Evolutionary conservation across 2,797 vertebrate species (phyloP).

Genomic region (Gymnoscopelus microlampas): DNA sequence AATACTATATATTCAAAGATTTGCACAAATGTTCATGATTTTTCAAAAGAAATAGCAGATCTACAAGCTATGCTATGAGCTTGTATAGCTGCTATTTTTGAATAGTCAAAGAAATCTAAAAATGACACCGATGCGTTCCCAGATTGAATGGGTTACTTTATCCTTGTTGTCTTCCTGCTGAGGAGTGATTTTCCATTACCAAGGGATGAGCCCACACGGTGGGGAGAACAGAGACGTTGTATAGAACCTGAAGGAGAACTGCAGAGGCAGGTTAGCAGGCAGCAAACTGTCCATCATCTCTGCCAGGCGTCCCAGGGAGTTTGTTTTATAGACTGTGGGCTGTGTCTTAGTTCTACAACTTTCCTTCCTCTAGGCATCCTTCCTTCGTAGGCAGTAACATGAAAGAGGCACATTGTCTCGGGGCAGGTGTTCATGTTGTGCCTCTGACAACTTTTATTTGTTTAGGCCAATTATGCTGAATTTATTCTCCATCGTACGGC

Average conservation of each 20-base stretch:
- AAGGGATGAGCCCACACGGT: constrained; percentile 26
- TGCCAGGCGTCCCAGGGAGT: constrained; percentile 49
- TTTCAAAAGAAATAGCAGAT: too few species aligned
- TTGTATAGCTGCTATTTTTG: too few species aligned
- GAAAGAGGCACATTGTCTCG: constrained; percentile 26
- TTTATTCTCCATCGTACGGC: too few species aligned
- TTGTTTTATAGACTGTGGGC: constrained; percentile 53
- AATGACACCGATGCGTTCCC: too few species aligned
- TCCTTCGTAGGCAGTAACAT: constrained; percentile 19
- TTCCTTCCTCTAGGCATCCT: constrained; percentile 26
- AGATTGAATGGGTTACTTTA: constrained; percentile 19
- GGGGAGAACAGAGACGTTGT: constrained; percentile 49
- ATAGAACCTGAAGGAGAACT: constrained; percentile 24
- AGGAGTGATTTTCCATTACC: constrained; percentile 41
- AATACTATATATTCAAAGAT: too few species aligned
- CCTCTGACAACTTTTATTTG: constrained; percentile 47
- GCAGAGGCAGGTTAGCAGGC: constrained; percentile 34
- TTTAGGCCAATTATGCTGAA: background rate
- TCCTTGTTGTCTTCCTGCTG: constrained; percentile 44
- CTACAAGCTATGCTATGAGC: too few species aligned
- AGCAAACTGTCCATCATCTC: constrained; percentile 55
- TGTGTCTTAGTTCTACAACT: constrained; percentile 45
- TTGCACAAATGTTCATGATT: too few species aligned
- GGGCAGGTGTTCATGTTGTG: constrained; percentile 40
- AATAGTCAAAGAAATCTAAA: too few species aligned